Base-by-base conservation (phyloP, 2,797 vertebrate species). In the Peromyscus melanophrys region DNA sequence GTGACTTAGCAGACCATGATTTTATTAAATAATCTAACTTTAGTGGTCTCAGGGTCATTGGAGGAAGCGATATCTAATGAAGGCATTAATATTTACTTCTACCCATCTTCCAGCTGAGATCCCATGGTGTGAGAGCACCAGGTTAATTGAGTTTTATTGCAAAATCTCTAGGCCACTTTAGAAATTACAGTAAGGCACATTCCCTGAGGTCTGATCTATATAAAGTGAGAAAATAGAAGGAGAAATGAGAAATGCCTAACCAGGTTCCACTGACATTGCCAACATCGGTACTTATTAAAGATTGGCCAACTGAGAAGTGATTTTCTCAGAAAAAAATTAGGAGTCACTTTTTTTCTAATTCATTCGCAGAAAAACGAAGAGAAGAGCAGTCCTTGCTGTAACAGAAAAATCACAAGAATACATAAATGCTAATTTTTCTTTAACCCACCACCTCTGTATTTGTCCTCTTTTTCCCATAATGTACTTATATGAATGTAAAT, bases 131-230 rank as follows among this genome's bases (percentile, higher is more conserved):
- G 89, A 96, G 91, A 96, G 81, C 96, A 97, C 81, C 65, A 95
- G 97, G 95, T 98, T 97, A 98, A 97, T 98, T 97, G 96, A 97
- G 89, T 97, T 97, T 97, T 97, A 96, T 97, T 75, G 1, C 75
- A 75, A 93, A 96, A 98, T 94, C 96, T 96, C 96, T 80, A 82
- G 89, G 73, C 96, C 85, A 96, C 90, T 96, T 93, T 95, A 94
- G 89, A 96, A 97, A 97, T 92, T 90, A 85, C 80, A 96, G 19
- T 85, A 94, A 84, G 69, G 65, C 88, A 67, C 31, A 89, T 95
- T 96, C 95, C 94, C 96, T 87, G n/a, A 93, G 80, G 92, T 89
- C 76, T 96, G 57, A 75, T 96, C 88, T 95, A 82, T 94, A 75
- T 93, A 80, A 89, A 95, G 43, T 85, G 59, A 91, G 89, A 95